Evolutionary conservation across 1,140 invertebrate species (phyloP).

Genomic region (Macrostomum lignano): DNA sequence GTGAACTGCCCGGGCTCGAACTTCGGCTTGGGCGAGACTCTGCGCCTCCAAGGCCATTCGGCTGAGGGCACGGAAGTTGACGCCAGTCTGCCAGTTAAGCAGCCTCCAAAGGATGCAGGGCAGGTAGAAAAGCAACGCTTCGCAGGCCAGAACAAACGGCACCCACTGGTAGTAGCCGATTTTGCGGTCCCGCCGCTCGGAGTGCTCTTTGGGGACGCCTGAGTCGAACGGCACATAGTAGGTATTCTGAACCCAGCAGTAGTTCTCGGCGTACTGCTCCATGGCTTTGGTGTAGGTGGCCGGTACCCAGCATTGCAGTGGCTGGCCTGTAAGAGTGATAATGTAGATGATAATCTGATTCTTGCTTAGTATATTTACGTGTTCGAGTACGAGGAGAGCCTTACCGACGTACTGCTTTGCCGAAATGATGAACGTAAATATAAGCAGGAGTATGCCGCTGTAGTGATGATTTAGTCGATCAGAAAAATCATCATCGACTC

Average conservation of each 20-base stretch:
- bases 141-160: background rate
- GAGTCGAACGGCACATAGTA: slow-evolving; percentile 12
- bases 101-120: background rate
- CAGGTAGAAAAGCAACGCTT: background rate
- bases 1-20: too few species aligned
- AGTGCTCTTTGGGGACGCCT: slow-evolving; percentile 1
- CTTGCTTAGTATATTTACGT: too few species aligned
- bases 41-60: too few species aligned
- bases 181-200: background rate
- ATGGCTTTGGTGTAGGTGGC: slow-evolving; percentile 8
- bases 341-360: too few species aligned
- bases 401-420: too few species aligned
- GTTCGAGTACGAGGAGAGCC: too few species aligned
- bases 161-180: background rate
- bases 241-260: slow-evolving; percentile 16
- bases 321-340: slow-evolving; percentile 10
- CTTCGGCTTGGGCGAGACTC: too few species aligned
- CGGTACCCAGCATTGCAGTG: slow-evolving; percentile 10
- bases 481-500: too few species aligned
- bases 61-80: slow-evolving; percentile 17
- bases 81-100: background rate
- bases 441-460: too few species aligned
- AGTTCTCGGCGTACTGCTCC: slow-evolving; percentile 11
- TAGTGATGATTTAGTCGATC: too few species aligned
- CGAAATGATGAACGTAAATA: too few species aligned